These are phyloP conservation scores for Tryphoninae sp. DNA, from an alignment of 2,888 invertebrate genomes.

Conservation along the genomic window DNA sequence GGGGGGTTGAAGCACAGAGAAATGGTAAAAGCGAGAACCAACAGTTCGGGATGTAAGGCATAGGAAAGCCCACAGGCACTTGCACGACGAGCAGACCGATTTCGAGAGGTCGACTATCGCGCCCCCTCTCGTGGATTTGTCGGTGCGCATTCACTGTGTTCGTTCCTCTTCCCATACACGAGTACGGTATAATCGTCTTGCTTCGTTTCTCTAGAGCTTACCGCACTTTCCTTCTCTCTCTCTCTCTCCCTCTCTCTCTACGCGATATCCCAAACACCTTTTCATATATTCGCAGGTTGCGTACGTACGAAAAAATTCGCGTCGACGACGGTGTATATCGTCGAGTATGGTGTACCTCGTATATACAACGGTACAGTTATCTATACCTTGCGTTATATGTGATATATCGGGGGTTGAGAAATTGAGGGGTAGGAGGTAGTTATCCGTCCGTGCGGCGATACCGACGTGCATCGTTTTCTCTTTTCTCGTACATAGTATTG, in stretches of 20 bases:
- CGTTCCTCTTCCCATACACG: slow-evolving; percentile 19
- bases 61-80: slow-evolving; percentile 60
- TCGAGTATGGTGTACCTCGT: slow-evolving; percentile 39
- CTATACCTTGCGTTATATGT: slow-evolving; percentile 8
- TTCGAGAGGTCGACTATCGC: slow-evolving; percentile 71
- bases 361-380: slow-evolving; percentile 28
- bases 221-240: slow-evolving; percentile 17
- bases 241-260: slow-evolving; percentile 25
- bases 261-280: slow-evolving; percentile 48
- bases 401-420: slow-evolving; percentile 35
- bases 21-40: slow-evolving; percentile 51
- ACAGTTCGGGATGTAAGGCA: slow-evolving; percentile 50
- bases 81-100: slow-evolving; percentile 70
- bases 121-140: slow-evolving; percentile 46
- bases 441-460: slow-evolving; percentile 58
- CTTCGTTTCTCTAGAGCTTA: slow-evolving; percentile 37
- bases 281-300: slow-evolving; percentile 29
- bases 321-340: slow-evolving; percentile 46
- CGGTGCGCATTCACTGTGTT: slow-evolving; percentile 54
- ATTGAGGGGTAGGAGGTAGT: slow-evolving; percentile 51
- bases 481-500: slow-evolving; percentile 53
- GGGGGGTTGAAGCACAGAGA: slow-evolving; percentile 35
- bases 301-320: slow-evolving; percentile 50
- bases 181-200: neutral
- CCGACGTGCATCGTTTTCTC: slow-evolving; percentile 55